A percentile compares a stretch with the other conserved stretches of the same genome.
Conservation (phyloP, 2,888 invertebrate genomes). For the Electrophaes corylata region DNA sequence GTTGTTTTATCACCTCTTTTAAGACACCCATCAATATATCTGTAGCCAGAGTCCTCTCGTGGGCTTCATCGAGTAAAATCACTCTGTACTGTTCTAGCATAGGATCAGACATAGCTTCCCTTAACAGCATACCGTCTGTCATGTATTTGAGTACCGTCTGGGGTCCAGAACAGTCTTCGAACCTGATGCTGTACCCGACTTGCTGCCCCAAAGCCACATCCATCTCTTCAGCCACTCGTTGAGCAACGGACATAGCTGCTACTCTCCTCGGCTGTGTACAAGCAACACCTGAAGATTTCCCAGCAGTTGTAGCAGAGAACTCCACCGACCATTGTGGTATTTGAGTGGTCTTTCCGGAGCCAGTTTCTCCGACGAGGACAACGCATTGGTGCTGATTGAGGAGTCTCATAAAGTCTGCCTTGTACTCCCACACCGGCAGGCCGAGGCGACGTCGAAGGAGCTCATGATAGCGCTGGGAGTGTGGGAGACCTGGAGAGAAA, state of each 20-base stretch:
- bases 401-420: conserved; percentile 96
- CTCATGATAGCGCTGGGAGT: conserved; percentile 94
- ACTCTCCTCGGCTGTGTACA: conserved; percentile 99
- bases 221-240: conserved; percentile 99
- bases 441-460: conserved; percentile 94
- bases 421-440: conserved; percentile 99
- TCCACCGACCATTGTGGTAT: conserved; percentile 91
- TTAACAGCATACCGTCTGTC: conserved; percentile 99
- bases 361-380: conserved; percentile 99
- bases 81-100: conserved; percentile 98
- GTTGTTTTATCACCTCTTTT: conserved; percentile 97
- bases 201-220: conserved; percentile 93
- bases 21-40: conserved; percentile 99
- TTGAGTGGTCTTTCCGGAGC: conserved; percentile 99
- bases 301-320: conserved; percentile 67
- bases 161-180: conserved; percentile 98
- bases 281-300: conserved; percentile 87
- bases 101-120: conserved; percentile 99
- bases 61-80: conserved; percentile 98
- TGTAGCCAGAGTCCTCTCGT: conserved; percentile 98
- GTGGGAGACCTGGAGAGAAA: conserved; percentile 89
- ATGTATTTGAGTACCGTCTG: conserved; percentile 98
- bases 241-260: conserved; percentile 99
- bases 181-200: conserved; percentile 92
- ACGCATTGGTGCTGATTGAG: conserved; percentile 97